Percentiles rank a stretch among this genome's conserved stretches.
Conservation (phyloP, 2,113 vertebrate genomes). For the Xyrauchen texanus region DNA sequence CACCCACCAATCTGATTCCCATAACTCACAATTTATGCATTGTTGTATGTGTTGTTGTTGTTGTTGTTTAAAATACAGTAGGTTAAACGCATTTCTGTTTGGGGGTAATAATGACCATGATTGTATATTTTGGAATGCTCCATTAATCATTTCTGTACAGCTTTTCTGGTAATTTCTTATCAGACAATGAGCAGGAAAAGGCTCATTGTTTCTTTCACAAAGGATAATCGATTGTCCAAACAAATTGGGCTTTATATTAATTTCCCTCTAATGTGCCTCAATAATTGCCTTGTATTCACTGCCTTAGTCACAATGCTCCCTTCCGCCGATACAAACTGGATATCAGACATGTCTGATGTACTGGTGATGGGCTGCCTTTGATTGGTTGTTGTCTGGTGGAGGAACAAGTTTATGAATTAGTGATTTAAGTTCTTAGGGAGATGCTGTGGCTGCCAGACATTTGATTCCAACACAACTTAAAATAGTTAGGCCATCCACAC, state of each 20-base stretch:
- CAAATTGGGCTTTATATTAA: slow-evolving; percentile 31
- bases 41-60: too few species aligned
- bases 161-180: slow-evolving; percentile 30
- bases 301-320: slow-evolving; percentile 1
- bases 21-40: not conserved
- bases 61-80: too few species aligned
- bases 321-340: slow-evolving; percentile 22
- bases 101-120: too few species aligned
- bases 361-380: not conserved
- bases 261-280: slow-evolving; percentile 22
- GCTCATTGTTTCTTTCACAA: slow-evolving; percentile 20
- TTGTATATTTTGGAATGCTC: not conserved
- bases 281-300: slow-evolving; percentile 18
- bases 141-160: slow-evolving; percentile 24
- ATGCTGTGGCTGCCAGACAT: too few species aligned
- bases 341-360: not conserved
- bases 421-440: too few species aligned
- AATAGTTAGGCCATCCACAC: too few species aligned
- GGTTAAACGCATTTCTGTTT: too few species aligned
- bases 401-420: not conserved
- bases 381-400: slow-evolving; percentile 16
- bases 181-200: slow-evolving; percentile 22
- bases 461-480: too few species aligned
- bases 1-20: too few species aligned
- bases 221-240: slow-evolving; percentile 40